Evolutionary conservation across 2,113 vertebrate species (phyloP).

Genomic region (Rhadina sibilatrix): DNA sequence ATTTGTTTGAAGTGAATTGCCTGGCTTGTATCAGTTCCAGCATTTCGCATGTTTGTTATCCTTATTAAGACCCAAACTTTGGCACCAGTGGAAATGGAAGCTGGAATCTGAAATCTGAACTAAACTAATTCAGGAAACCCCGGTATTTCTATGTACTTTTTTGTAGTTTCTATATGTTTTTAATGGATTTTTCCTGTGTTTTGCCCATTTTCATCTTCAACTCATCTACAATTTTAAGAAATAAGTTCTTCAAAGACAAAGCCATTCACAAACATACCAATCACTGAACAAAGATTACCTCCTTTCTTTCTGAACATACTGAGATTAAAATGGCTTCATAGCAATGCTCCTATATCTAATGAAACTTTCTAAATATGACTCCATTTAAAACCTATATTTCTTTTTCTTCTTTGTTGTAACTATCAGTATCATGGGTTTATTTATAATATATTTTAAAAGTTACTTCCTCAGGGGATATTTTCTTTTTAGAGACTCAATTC

Average conservation of each 20-base stretch:
- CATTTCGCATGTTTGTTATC: neutral
- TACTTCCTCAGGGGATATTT: neutral
- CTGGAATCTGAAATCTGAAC: neutral
- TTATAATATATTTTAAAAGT: neutral
- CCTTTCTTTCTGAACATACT: neutral
- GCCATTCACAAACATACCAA: neutral
- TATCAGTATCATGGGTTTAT: neutral
- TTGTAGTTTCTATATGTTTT: neutral
- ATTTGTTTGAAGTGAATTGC: neutral
- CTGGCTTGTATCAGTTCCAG: neutral
- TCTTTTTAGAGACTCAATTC: neutral
- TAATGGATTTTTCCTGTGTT: neutral
- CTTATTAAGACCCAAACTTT: neutral
- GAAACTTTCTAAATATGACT: neutral
- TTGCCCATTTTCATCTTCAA: neutral
- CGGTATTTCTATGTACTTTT: neutral
- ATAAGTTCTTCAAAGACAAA: neutral
- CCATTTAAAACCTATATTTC: neutral
- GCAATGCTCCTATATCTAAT: neutral
- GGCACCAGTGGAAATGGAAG: neutral
- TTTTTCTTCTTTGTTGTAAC: neutral
- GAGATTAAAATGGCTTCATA: neutral
- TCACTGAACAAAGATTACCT: neutral
- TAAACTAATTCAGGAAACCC: neutral
- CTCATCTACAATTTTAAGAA: neutral